These are phyloP conservation scores for Eciton burchellii DNA, from an alignment of 1,140 invertebrate genomes.

Conservation along the genomic window DNA sequence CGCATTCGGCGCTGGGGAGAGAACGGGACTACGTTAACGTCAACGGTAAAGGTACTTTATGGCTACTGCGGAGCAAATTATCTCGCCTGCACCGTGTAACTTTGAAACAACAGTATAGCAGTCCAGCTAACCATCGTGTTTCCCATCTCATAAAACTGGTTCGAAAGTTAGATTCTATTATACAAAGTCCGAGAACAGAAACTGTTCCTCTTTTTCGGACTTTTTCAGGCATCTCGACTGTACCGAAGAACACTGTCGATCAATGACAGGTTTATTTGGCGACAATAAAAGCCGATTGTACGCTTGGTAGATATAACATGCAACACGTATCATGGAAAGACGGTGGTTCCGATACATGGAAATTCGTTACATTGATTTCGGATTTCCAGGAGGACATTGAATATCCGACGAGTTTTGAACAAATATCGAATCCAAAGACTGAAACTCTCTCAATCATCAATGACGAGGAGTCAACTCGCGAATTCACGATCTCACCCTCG, in stretches of 20 bases:
- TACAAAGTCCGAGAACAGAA: neutral
- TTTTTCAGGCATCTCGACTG: neutral
- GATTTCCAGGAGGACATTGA: constrained; percentile 55
- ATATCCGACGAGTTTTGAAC: constrained; percentile 20
- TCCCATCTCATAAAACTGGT: no score
- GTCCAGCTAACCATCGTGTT: no score
- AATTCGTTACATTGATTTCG: constrained; percentile 35
- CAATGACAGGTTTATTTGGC: neutral
- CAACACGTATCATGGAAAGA: constrained; percentile 35
- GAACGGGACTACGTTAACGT: constrained; percentile 14
- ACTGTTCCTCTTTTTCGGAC: no score
- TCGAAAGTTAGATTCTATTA: neutral
- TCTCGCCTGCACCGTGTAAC: neutral
- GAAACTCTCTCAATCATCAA: no score
- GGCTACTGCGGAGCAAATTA: neutral
- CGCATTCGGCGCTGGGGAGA: neutral
- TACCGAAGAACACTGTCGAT: neutral
- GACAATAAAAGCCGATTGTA: neutral
- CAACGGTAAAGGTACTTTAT: neutral
- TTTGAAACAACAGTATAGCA: neutral
- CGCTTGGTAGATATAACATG: neutral
- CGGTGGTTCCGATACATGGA: constrained; percentile 39
- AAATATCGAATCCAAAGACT: neutral
- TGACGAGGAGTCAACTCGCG: constrained; percentile 17
- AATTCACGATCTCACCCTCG: neutral